A percentile compares a stretch with the other conserved stretches of the same genome.
These are phyloP conservation scores for Babyrousa celebensis DNA, from an alignment of 2,797 vertebrate genomes.

Conservation along the genomic window DNA sequence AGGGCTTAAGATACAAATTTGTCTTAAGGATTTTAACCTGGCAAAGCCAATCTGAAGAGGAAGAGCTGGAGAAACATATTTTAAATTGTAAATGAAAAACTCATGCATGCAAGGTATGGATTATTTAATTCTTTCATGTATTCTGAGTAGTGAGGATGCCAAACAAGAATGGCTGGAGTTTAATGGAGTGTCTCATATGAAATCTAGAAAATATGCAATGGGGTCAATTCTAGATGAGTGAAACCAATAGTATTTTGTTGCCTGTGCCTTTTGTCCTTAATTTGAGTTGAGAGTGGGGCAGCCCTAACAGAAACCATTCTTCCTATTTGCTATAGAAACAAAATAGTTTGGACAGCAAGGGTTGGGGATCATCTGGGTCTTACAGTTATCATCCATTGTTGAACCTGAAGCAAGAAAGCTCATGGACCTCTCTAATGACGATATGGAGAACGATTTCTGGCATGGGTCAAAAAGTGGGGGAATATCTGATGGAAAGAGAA, in stretches of 20 bases:
- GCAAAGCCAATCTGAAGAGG: background rate
- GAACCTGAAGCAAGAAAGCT: background rate
- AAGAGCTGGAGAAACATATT: background rate
- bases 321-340: background rate
- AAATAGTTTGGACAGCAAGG: background rate
- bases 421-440: background rate
- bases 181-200: background rate
- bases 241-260: background rate
- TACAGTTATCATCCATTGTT: background rate
- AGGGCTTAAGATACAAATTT: background rate
- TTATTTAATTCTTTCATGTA: background rate
- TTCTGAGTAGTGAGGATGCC: background rate
- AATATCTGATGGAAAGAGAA: background rate
- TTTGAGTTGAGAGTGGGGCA: background rate
- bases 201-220: background rate
- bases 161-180: background rate
- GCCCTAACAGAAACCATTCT: background rate
- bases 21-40: background rate
- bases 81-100: slow-evolving; percentile 14
- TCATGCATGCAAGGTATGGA: background rate
- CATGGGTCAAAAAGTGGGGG: background rate
- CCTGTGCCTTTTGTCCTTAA: background rate
- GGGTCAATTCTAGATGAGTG: background rate
- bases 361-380: background rate
- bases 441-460: background rate